Evolutionary conservation across 2,888 invertebrate species (phyloP).

Genomic region (Papilio protenor): DNA sequence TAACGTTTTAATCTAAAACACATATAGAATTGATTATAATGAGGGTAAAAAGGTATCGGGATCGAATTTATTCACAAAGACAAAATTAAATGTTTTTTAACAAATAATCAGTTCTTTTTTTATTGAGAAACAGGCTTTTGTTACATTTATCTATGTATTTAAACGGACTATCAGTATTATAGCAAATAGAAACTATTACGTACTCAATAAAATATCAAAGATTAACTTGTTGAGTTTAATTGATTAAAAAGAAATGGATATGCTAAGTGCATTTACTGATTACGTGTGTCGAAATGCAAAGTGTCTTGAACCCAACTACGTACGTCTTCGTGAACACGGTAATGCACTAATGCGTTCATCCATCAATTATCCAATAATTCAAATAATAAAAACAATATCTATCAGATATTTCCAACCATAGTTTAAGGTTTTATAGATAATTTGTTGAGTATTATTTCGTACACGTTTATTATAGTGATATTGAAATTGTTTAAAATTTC

Average conservation of each 20-base stretch:
- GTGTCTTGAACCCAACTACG: slow-evolving; percentile 29
- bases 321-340: slow-evolving; percentile 30
- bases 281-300: slow-evolving; percentile 27
- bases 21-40: too few relatives aligned
- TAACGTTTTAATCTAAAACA: too few relatives aligned
- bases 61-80: too few relatives aligned
- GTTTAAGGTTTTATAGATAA: neutral
- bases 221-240: neutral
- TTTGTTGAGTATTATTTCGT: neutral
- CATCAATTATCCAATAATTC: slow-evolving; percentile 10
- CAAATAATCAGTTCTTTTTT: too few relatives aligned
- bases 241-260: slow-evolving; percentile 12
- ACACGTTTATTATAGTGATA: neutral
- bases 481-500: neutral
- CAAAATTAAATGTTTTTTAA: too few relatives aligned
- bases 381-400: neutral
- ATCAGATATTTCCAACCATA: neutral
- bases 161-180: too few relatives aligned
- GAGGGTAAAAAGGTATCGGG: too few relatives aligned
- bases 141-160: neutral
- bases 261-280: slow-evolving; percentile 34
- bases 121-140: neutral
- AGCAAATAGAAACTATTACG: neutral
- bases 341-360: slow-evolving; percentile 40
- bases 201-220: neutral